Evolutionary conservation across 2,888 invertebrate genomes (phyloP).

Genomic region (Cordylochernes scorpioides): DNA sequence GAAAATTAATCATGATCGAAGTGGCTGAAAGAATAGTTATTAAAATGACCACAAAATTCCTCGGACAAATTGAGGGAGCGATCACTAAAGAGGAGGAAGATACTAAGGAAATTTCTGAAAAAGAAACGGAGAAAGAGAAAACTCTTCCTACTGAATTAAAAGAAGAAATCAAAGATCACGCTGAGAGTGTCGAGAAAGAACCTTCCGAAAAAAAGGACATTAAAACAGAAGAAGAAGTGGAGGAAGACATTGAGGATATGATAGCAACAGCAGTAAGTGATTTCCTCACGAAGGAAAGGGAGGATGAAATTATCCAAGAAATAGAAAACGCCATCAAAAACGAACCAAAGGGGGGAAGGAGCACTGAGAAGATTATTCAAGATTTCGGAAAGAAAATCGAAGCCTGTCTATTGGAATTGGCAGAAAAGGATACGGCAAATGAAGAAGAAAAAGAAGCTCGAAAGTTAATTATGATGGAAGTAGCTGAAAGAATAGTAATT

Average conservation of each 20-base stretch:
- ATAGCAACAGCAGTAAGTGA: background rate
- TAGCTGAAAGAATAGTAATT: background rate
- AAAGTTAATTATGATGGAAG: background rate
- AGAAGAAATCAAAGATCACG: background rate
- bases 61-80: too few relatives aligned
- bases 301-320: too few relatives aligned
- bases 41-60: too few relatives aligned
- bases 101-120: background rate
- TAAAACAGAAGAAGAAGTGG: background rate
- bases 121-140: conserved; percentile 1
- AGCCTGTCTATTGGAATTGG: background rate
- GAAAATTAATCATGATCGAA: too few relatives aligned
- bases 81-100: too few relatives aligned
- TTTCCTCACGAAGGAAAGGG: background rate
- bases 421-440: background rate
- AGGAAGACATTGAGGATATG: background rate
- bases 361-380: background rate
- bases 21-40: too few relatives aligned
- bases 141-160: background rate
- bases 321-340: too few relatives aligned
- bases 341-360: too few relatives aligned
- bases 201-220: background rate
- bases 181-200: conserved; percentile 1
- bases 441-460: background rate
- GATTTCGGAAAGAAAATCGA: background rate